Conservation (phyloP, 2,888 invertebrate genomes). For the Priocnemis perturbator region DNA sequence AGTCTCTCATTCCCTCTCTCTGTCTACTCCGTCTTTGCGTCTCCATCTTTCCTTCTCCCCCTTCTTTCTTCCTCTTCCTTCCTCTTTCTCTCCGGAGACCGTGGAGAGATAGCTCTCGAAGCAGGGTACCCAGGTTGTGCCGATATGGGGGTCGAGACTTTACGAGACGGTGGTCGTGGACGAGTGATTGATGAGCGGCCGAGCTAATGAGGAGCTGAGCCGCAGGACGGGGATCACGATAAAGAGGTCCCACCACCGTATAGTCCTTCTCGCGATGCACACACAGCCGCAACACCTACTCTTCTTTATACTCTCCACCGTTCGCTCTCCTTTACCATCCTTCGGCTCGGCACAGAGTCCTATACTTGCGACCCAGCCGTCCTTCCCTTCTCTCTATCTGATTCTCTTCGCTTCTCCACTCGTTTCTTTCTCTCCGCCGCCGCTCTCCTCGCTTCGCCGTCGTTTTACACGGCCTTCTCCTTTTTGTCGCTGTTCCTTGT, state of each 20-base stretch:
- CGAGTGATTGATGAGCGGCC: constrained; percentile 75
- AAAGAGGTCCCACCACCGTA: constrained; percentile 71
- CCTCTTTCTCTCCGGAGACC: neutral
- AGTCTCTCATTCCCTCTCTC: no score
- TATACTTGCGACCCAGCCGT: constrained; percentile 14
- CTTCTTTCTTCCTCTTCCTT: neutral
- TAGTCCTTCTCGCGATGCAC: constrained; percentile 54
- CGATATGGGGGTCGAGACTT: constrained; percentile 59
- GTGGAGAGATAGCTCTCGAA: constrained; percentile 52
- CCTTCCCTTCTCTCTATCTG: constrained; percentile 16
- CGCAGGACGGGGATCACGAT: constrained; percentile 74
- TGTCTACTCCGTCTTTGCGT: constrained; percentile 16
- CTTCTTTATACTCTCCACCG: constrained; percentile 24
- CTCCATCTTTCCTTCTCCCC: neutral
- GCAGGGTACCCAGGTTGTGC: constrained; percentile 51
- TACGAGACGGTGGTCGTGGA: constrained; percentile 72
- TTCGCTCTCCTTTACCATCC: constrained; percentile 27
- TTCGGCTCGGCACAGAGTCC: constrained; percentile 9
- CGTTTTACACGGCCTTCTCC: no score
- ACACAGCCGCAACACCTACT: constrained; percentile 60
- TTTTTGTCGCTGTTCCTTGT: no score
- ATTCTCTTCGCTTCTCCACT: neutral
- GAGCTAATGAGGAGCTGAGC: constrained; percentile 75
- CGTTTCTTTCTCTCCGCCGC: no score
- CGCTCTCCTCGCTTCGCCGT: no score